These are phyloP conservation scores for Lepeophtheirus salmonis DNA, from an alignment of 1,140 invertebrate species.

Conservation along the genomic window DNA sequence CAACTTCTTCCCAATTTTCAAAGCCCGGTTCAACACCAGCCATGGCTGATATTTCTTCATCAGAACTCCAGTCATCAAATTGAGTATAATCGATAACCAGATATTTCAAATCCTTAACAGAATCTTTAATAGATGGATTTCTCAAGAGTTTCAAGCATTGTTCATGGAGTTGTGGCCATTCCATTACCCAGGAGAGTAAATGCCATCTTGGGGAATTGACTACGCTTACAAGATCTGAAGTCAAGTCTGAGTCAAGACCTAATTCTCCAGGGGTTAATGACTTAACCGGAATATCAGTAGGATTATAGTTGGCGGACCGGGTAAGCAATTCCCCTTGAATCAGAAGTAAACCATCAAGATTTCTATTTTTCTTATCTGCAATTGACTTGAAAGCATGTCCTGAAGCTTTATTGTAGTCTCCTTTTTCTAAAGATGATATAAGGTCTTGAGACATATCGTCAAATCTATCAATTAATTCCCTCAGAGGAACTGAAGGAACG, in stretches of 20 bases:
- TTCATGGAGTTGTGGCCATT: slow-evolving; percentile 36
- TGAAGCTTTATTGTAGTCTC: not conserved
- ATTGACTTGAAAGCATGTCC: not conserved
- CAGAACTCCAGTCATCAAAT: slow-evolving; percentile 34
- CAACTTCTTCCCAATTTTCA: slow-evolving; percentile 14
- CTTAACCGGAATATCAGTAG: not conserved
- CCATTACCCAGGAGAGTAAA: slow-evolving; percentile 38
- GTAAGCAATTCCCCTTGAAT: slow-evolving; percentile 15
- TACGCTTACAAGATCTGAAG: slow-evolving; percentile 38
- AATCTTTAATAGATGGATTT: slow-evolving; percentile 36
- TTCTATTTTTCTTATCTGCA: not conserved
- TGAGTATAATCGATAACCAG: slow-evolving; percentile 41
- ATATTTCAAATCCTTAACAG: slow-evolving; percentile 38
- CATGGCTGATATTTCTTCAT: slow-evolving; percentile 24
- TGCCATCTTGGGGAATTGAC: slow-evolving; percentile 38
- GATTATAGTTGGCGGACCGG: slow-evolving; percentile 7
- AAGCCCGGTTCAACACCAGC: slow-evolving; percentile 33
- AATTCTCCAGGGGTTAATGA: slow-evolving; percentile 27
- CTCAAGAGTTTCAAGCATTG: slow-evolving; percentile 38
- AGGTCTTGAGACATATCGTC: not conserved
- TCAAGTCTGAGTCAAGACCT: slow-evolving; percentile 34
- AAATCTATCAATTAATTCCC: not conserved
- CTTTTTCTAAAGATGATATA: not conserved
- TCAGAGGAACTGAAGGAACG: not conserved
- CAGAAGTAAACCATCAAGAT: slow-evolving; percentile 9